A percentile compares a stretch with the other conserved stretches of the same genome.
Evolutionary conservation across 2,888 invertebrate genomes (phyloP).

Genomic region (Cataglyphis cursor): DNA sequence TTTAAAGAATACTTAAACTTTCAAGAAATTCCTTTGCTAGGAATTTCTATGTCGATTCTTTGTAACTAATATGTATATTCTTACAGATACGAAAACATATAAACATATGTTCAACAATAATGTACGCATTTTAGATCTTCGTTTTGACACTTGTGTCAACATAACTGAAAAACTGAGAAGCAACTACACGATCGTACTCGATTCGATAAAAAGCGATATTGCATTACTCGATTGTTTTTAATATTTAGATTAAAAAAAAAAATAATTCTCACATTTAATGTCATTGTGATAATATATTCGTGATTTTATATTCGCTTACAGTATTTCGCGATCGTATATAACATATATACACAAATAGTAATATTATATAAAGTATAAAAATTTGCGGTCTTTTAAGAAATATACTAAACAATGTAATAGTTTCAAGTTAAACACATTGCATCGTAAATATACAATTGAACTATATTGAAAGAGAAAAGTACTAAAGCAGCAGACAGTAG

Average conservation of each 20-base stretch:
- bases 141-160: constrained; percentile 54
- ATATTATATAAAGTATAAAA: neutral
- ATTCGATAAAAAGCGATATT: neutral
- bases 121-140: constrained; percentile 24
- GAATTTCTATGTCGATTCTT: neutral
- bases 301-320: neutral
- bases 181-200: neutral
- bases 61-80: neutral
- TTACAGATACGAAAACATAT: neutral
- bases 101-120: neutral
- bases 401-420: neutral
- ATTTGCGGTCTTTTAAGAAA: neutral
- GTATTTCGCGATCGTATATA: neutral
- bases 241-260: neutral
- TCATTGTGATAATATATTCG: neutral
- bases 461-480: constrained; percentile 8
- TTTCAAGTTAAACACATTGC: neutral
- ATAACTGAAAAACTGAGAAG: constrained; percentile 25
- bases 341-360: neutral
- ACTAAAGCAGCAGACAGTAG: constrained; percentile 1
- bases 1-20: neutral
- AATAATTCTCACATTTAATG: neutral
- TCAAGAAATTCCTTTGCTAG: constrained; percentile 10
- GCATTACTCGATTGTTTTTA: neutral
- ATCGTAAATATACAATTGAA: neutral